Percentiles rank a stretch among this genome's conserved stretches.
Evolutionary conservation across 2,797 vertebrate genomes (phyloP).

Genomic region (Steatocranus sp.): DNA sequence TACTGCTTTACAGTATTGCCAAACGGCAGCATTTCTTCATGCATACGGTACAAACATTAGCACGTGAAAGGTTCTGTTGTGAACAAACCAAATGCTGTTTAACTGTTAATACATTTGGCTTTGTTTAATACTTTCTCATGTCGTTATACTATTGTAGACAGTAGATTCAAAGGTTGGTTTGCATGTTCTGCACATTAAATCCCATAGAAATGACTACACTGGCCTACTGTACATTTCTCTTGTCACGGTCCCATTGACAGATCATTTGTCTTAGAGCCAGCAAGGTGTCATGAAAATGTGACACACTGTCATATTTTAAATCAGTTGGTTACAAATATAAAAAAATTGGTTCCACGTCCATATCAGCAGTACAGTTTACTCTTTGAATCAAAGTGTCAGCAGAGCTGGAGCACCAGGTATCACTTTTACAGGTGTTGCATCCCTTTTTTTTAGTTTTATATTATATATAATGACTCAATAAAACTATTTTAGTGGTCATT

Average conservation of each 20-base stretch:
- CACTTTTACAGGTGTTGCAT: background rate
- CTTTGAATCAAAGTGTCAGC: background rate
- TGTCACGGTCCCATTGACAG: background rate
- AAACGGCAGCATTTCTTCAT: background rate
- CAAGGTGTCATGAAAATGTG: background rate
- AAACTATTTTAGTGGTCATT: background rate
- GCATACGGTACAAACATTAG: background rate
- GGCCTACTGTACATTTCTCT: background rate
- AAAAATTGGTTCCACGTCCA: background rate
- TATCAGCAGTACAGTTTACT: background rate
- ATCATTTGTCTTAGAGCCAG: background rate
- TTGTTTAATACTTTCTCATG: background rate
- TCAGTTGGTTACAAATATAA: background rate
- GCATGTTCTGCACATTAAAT: background rate
- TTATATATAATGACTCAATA: background rate
- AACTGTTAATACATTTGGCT: background rate
- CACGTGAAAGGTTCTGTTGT: background rate
- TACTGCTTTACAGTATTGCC: background rate
- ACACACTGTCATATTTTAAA: background rate
- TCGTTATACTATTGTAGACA: background rate
- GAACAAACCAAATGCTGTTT: background rate
- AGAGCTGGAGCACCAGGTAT: background rate
- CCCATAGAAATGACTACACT: background rate
- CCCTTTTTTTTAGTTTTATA: background rate
- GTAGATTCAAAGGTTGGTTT: background rate